Evolutionary conservation across 2,888 invertebrate species (phyloP).

Genomic region (Ypsolopha sequella): DNA sequence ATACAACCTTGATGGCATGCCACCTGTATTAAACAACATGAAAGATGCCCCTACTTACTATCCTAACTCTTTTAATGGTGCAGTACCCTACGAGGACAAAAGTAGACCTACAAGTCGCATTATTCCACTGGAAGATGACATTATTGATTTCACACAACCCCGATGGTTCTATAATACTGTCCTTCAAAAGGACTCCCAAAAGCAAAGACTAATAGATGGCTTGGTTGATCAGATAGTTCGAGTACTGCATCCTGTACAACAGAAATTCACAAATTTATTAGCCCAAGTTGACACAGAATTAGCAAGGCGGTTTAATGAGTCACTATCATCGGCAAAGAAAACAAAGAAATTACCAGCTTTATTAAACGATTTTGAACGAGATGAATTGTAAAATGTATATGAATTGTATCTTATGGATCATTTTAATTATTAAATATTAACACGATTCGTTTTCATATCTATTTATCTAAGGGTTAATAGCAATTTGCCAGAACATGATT

Average conservation of each 20-base stretch:
- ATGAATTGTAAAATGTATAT: background rate
- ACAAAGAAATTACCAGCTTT: background rate
- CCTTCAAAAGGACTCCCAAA: background rate
- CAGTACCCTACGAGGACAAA: slow-evolving; percentile 72
- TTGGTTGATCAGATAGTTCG: background rate
- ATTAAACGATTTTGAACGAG: background rate
- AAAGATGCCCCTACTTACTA: slow-evolving; percentile 91
- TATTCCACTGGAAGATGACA: no score
- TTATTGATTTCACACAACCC: background rate
- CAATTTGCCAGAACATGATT: no score
- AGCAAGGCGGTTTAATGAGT: background rate
- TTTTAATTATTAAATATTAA: no score
- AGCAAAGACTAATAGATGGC: background rate
- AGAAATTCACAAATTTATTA: background rate
- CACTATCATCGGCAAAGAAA: background rate
- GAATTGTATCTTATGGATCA: no score
- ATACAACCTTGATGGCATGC: slow-evolving; percentile 62
- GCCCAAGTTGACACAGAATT: background rate
- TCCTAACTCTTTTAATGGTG: slow-evolving; percentile 94
- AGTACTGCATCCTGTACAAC: background rate
- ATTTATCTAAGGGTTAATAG: no score
- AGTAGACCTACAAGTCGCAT: slow-evolving; percentile 17
- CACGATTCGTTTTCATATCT: no score
- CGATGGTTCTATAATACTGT: background rate
- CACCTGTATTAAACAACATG: slow-evolving; percentile 81